Base-by-base conservation (phyloP, 1,140 invertebrate genomes). In the Pseudomyrmex cubaensis region DNA sequence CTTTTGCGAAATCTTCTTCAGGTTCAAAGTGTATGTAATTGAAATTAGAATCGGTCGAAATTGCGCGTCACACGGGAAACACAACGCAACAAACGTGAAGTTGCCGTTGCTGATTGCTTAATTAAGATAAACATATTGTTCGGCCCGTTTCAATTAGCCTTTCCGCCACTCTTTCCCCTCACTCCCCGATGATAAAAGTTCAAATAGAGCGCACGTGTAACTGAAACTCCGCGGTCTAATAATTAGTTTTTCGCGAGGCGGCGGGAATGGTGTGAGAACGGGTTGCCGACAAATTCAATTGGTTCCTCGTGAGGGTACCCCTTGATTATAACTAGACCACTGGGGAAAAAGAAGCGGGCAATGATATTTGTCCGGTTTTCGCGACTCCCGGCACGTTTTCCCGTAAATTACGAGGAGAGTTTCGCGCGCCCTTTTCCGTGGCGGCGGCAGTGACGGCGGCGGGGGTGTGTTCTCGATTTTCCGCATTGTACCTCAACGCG, bases 311-410 rank as follows among this genome's bases (percentile, higher is more conserved):
- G 69, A 73, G 70, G 72, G 67, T 87, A 82, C 62, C 54, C 48
- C 78, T 87, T 87, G 85, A 87, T 87, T 87, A 87, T 87, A 87
- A 86, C 84, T 75, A 77, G 85, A 86, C 84, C 85, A 87, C 63
- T 62, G 57, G 70, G 70, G 84, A 70, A 75, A 85, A 86, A 87
- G 74, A 85, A 86, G 56, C 56, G 15, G 46, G 84, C 84, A 86
- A 87, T 87, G 85, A 87, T 87, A 87, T 87, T 87, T 87, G 72
- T 84, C 61, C 72, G 64, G 66, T 87, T 87, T 87, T 83, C 85
- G 35, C 35, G 78, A 87, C 64, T 59, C 84, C 72, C 72, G 46
- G 85, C 85, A 87, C 85, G 85, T 87, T 83, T 52, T 66, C 78
- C 72, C 57, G 85, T 87, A 87, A 87, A 87, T 87, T 87, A 87